Evolutionary conservation across 2,113 vertebrate species (phyloP).

Genomic region (Sapajus apella): DNA sequence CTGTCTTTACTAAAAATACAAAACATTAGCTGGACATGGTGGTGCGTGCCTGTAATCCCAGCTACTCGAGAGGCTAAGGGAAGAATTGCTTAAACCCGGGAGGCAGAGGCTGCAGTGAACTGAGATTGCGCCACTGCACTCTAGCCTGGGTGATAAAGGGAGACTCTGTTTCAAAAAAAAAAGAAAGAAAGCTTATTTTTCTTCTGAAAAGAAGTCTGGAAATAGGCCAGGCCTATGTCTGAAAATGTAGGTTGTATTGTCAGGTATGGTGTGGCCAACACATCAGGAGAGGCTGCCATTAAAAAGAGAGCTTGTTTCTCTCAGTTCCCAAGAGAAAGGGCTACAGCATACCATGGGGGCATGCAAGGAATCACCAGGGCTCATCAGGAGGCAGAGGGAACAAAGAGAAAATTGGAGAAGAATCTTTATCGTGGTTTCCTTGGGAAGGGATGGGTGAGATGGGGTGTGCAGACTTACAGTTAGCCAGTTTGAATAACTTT

Average conservation of each 20-base stretch:
- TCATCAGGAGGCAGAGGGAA: not conserved
- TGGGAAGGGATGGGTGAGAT: not conserved
- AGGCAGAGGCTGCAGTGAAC: too few species aligned
- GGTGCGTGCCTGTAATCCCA: too few species aligned
- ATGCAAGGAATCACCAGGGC: too few species aligned
- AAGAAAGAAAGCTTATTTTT: not conserved
- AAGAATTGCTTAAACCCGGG: too few species aligned
- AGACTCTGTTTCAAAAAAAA: too few species aligned
- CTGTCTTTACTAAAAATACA: too few species aligned
- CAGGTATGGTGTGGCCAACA: not conserved
- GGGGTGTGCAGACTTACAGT: not conserved
- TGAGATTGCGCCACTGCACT: too few species aligned
- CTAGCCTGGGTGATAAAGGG: too few species aligned
- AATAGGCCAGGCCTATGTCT: not conserved
- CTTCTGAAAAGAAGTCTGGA: not conserved
- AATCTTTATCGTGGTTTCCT: not conserved
- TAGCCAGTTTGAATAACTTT: not conserved
- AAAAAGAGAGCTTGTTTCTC: not conserved
- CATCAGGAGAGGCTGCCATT: not conserved
- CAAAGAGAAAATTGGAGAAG: not conserved
- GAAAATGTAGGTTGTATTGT: not conserved
- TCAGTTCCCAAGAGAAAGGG: not conserved
- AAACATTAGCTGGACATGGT: too few species aligned
- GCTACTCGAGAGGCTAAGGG: too few species aligned
- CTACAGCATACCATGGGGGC: rapidly evolving